Conservation (phyloP, 2,888 invertebrate species). For the Tetranychus truncatus region DNA sequence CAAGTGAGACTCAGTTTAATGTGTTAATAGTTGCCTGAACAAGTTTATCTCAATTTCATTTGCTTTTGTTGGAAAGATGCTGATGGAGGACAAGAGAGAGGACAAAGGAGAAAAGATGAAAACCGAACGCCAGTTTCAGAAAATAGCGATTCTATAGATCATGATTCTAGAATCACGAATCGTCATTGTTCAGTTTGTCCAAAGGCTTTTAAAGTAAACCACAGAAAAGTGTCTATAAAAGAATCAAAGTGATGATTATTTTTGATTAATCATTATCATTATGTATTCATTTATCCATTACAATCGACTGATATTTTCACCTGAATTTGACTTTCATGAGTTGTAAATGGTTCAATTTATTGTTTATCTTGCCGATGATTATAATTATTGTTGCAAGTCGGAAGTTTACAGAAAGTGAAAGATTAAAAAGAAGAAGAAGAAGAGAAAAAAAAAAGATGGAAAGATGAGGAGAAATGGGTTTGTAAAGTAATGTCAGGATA, state of each 20-base stretch:
- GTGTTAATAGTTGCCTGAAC: conserved; percentile 1
- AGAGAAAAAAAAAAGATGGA: background rate
- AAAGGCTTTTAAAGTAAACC: too few relatives aligned
- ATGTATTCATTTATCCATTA: background rate
- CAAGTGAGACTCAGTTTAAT: background rate
- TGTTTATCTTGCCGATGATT: background rate
- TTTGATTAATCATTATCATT: background rate
- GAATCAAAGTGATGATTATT: background rate
- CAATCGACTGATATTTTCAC: background rate
- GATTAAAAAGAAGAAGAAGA: background rate
- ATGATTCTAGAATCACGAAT: too few relatives aligned
- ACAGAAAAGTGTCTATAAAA: background rate
- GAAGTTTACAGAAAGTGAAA: background rate
- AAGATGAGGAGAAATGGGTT: background rate
- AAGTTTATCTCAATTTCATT: background rate
- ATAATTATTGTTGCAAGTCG: background rate
- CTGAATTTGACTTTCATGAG: background rate
- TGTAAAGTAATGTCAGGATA: background rate
- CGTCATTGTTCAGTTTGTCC: too few relatives aligned
- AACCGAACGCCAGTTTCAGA: background rate
- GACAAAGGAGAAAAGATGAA: background rate
- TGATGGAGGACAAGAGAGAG: background rate
- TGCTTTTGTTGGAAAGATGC: background rate
- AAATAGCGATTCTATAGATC: too few relatives aligned
- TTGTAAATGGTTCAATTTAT: background rate